phyloP scores from a whole-genome alignment of 1,140 invertebrate genomes.

The Aphaenogaster floridana region DNA sequence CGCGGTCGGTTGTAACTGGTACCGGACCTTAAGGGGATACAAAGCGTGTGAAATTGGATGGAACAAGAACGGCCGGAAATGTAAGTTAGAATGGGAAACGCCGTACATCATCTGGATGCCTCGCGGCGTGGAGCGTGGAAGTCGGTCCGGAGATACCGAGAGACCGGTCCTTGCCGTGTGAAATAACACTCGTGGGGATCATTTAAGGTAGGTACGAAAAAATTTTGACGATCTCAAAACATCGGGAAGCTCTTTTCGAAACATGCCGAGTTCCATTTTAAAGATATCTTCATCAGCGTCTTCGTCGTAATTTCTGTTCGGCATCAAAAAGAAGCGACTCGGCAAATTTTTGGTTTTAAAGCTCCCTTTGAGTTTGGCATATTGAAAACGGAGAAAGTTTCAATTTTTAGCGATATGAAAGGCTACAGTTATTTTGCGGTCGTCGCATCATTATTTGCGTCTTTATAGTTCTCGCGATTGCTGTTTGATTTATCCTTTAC shows the following conservation, averaged over 20 bases:
- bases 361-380: background rate
- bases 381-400: background rate
- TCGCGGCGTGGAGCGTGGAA: background rate
- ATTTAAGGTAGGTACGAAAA: background rate
- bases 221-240: background rate
- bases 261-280: background rate
- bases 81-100: slow-evolving; percentile 51
- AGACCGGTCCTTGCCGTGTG: background rate
- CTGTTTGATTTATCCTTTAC: background rate
- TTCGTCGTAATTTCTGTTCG: background rate
- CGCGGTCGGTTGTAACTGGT: slow-evolving; percentile 50
- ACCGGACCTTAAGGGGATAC: slow-evolving; percentile 61
- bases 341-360: background rate
- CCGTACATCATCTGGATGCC: slow-evolving; percentile 25
- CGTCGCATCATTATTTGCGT: slow-evolving; percentile 1
- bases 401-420: background rate
- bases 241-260: too few relatives aligned
- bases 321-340: background rate
- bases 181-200: background rate
- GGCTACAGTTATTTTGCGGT: background rate
- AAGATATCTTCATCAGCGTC: background rate
- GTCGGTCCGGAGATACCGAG: background rate
- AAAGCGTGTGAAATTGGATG: slow-evolving; percentile 68
- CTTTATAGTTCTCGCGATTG: background rate
- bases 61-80: slow-evolving; percentile 45